phyloP scores from a whole-genome alignment of 53 echinoderm and acorn worm genomes.

The Zoroaster sp. region DNA sequence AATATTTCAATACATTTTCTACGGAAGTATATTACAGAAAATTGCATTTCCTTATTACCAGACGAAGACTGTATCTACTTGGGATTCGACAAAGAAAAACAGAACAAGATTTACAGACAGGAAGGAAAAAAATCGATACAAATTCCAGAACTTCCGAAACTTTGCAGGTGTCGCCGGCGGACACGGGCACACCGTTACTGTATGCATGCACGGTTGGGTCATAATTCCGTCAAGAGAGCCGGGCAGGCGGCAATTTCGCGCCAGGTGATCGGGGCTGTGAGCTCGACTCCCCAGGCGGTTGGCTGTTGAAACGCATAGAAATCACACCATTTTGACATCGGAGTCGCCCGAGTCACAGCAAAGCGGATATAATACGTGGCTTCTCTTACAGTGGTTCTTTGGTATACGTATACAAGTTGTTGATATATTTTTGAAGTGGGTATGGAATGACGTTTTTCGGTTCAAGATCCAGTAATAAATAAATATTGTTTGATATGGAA shows the following conservation, averaged over 20 bases:
- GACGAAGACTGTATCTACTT: neutral
- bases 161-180: constrained; percentile 39
- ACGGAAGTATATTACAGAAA: neutral
- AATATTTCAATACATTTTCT: no score
- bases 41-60: neutral
- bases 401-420: neutral
- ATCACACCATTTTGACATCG: constrained; percentile 33
- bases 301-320: constrained; percentile 23
- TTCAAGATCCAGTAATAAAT: neutral
- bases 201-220: neutral
- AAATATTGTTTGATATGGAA: neutral
- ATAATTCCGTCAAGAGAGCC: constrained; percentile 39
- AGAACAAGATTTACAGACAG: neutral
- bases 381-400: neutral
- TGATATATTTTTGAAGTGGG: neutral
- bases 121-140: neutral
- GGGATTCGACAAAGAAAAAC: neutral
- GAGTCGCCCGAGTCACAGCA: neutral
- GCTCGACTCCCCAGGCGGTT: constrained; percentile 2
- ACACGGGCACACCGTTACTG: neutral
- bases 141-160: neutral
- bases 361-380: neutral
- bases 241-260: constrained; percentile 43
- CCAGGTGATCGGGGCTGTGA: constrained; percentile 33
- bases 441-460: neutral